phyloP scores from a whole-genome alignment of 30 jellyfish, hydroid and myxozoan species.

The Cassiopea xamachana region DNA sequence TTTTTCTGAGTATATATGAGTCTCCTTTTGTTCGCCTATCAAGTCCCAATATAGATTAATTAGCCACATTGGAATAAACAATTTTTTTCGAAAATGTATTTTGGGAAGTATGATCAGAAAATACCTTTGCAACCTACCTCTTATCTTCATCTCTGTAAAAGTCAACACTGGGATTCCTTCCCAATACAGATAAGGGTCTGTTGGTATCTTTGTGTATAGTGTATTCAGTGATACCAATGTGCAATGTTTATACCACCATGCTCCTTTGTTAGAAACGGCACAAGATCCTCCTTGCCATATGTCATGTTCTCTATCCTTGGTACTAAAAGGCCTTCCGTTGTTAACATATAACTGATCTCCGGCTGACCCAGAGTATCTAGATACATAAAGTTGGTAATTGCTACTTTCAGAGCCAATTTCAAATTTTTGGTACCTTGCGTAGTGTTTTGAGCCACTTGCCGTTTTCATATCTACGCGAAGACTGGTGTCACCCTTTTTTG shows the following conservation, averaged over 20 bases:
- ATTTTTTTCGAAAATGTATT: not conserved
- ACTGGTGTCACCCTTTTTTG: not conserved
- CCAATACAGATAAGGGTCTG: not conserved
- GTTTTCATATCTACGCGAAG: not conserved
- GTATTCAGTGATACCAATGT: not conserved
- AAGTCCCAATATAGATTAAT: not conserved
- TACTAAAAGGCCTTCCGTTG: not conserved
- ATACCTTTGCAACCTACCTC: not conserved
- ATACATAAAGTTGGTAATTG: slow-evolving; percentile 8
- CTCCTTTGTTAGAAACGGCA: not conserved
- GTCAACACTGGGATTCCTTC: not conserved
- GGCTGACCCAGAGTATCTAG: slow-evolving; percentile 18
- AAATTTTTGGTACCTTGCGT: slow-evolving; percentile 11
- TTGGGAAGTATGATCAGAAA: not conserved
- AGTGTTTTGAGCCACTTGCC: not conserved
- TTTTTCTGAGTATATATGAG: not conserved
- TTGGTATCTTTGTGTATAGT: not conserved
- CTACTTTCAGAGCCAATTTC: not conserved
- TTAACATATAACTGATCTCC: not conserved
- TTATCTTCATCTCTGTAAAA: not conserved
- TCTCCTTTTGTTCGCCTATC: not conserved
- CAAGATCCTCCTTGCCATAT: not conserved
- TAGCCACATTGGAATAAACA: not conserved
- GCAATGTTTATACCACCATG: not conserved
- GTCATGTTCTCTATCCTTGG: slow-evolving; percentile 11